These are phyloP conservation scores for Branchinecta lynchi DNA, from an alignment of 1,140 invertebrate species.

Conservation along the genomic window DNA sequence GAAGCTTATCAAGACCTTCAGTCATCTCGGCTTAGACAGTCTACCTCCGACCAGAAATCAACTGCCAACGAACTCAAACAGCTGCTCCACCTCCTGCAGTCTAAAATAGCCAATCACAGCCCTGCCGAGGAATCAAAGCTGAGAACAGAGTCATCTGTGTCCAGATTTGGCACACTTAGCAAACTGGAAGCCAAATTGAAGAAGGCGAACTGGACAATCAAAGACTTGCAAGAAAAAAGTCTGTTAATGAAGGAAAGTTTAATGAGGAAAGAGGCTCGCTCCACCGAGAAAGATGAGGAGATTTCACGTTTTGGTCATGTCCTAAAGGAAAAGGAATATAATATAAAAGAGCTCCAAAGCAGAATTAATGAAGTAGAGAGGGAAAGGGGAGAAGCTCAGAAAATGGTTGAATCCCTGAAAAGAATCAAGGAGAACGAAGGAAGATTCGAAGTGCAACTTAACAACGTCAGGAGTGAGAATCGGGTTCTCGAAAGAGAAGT, in stretches of 20 bases:
- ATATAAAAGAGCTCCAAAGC: conserved; percentile 13
- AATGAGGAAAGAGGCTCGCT: conserved; percentile 17
- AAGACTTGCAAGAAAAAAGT: not conserved
- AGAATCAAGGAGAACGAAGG: not conserved
- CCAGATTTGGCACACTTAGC: not conserved
- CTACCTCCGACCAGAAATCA: too few species aligned
- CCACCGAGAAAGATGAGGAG: conserved; percentile 14
- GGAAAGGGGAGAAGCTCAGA: not conserved
- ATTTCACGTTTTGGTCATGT: conserved; percentile 17
- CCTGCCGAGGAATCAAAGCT: too few species aligned
- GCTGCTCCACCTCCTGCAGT: too few species aligned
- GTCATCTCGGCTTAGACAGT: too few species aligned
- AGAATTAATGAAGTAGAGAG: conserved; percentile 14
- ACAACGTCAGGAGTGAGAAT: conserved; percentile 10
- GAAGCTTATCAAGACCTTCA: too few species aligned
- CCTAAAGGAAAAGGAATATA: conserved; percentile 19
- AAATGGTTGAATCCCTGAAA: not conserved
- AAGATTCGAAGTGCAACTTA: not conserved
- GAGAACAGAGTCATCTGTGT: not conserved
- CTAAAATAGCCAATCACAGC: too few species aligned
- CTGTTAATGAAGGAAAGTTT: conserved; percentile 18
- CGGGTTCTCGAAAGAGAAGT: conserved; percentile 15
- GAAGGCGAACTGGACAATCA: not conserved
- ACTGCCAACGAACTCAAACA: too few species aligned
- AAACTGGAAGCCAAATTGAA: not conserved